Base-by-base conservation (phyloP, 1,140 invertebrate genomes). In the Lepidurus apus region DNA sequence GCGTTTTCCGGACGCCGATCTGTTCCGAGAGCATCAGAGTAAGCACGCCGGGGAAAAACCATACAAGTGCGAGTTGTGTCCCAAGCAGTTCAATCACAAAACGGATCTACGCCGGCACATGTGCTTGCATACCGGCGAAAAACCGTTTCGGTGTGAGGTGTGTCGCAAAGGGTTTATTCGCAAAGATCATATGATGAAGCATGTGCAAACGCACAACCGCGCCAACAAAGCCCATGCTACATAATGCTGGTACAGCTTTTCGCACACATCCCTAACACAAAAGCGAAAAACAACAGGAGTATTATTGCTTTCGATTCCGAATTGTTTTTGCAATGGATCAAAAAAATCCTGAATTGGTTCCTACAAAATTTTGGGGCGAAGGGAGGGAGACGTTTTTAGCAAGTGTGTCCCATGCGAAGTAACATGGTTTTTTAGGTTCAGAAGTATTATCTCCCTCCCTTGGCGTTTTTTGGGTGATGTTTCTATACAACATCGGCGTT, bases 121-220 rank as follows among this genome's bases (percentile, higher is more conserved):
- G 86, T 94, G 93, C 82, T 89, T 95, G 73, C 95, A 97, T 85
- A 86, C 87, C 1, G 87, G 88, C 0, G 82, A 93, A 90, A 78
- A 93, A 90, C 94, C 94, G 13, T 95, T 92, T 84, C 86, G 89
- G 74, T 97, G 95, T 86, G 87, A 90, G 77, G 88, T 88, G 45
- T 96, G 95, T 84, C 89, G 90, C 74, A 97, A 97, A 85, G 93
- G 93, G 34, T 97, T 97, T 85, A 96, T 95, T 81, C 89, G 96
- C 76, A 95, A 96, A 84, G 96, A 98, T 85, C 96, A 98, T 85
- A 93, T 97, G 92, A 89, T 94, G 78, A 98, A 98, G 85, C 96
- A 98, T 85, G 87, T 89, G 77, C 92, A 94, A 77, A 98, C 94
- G 34, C 96, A 98, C 85, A 88, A 86, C 74, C 87, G 88, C 76